Evolutionary conservation across 2,113 vertebrate species (phyloP).

Genomic region (Gambusia affinis): DNA sequence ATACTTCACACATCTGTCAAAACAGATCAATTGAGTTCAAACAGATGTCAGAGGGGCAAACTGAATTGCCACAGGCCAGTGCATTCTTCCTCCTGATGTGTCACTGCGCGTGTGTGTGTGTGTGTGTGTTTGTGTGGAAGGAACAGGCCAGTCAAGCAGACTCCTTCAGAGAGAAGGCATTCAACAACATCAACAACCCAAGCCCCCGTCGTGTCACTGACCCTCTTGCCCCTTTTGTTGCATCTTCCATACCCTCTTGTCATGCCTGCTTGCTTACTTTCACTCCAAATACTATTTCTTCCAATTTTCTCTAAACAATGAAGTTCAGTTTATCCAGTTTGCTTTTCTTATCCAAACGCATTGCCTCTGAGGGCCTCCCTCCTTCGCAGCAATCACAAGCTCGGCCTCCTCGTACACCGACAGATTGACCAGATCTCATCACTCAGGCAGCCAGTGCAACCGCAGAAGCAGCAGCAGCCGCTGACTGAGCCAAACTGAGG

Average conservation of each 20-base stretch:
- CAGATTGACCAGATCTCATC: conserved; percentile 24
- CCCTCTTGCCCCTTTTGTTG: conserved; percentile 11
- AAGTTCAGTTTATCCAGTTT: not conserved
- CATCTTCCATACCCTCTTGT: conserved; percentile 24
- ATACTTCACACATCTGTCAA: conserved; percentile 80
- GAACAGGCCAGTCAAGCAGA: conserved; percentile 36
- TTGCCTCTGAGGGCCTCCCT: not conserved
- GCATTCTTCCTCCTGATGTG: conserved; percentile 57
- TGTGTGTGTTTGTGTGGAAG: not conserved
- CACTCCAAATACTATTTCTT: conserved; percentile 10
- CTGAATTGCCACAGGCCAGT: conserved; percentile 53
- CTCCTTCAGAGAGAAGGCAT: conserved; percentile 39
- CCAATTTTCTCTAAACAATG: not conserved
- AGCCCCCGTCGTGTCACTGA: not conserved
- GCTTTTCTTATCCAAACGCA: not conserved
- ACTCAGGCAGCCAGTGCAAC: conserved; percentile 13
- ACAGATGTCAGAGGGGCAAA: conserved; percentile 65
- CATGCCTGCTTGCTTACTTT: conserved; percentile 7
- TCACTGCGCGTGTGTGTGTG: conserved; percentile 23
- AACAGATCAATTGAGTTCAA: conserved; percentile 79
- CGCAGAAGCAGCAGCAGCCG: conserved; percentile 27
- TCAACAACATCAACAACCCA: conserved; percentile 13
- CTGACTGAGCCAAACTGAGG: conserved; percentile 16
- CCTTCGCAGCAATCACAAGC: not conserved
- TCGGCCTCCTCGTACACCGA: conserved; percentile 6